Evolutionary conservation across 1,140 invertebrate species (phyloP), one percentile per base, ranked within the genome.

Genomic region (Drosophila gunungcola): DNA sequence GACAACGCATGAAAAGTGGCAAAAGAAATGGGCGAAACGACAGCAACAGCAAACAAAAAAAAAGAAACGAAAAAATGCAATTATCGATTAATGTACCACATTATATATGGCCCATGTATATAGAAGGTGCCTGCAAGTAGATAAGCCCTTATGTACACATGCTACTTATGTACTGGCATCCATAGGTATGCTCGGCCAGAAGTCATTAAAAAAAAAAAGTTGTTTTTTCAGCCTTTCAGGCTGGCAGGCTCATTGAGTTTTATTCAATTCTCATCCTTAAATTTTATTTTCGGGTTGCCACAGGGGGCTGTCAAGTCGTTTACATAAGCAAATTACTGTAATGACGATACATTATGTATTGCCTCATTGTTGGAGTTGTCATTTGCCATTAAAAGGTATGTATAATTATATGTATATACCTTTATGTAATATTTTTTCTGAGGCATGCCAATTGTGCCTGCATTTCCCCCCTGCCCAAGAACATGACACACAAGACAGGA

Each of bases 11-110:
- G 84, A 80, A 88, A 88, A 88, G 76, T 84, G 77, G 84, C 73
- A 89, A 89, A 85, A 89, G 80, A 89, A 89, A 89, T 89, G 85
- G 45, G 82, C 65, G 64, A 79, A 78, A 68, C n/a, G 10, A 48
- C 13, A 9, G 36, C 43, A 34, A 45, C n/a, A 60, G 21, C 13
- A 61, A n/a, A 38, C 29, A 38, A 60, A 58, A 64, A 46, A 46
- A 49, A 49, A 39, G 65, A 55, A 46, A 69, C 51, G 65, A 85
- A 86, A 86, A 78, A 78, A 78, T 89, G 80, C 84, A 89, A 89
- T 89, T 89, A 89, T 89, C 84, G 84, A 89, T 89, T 89, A 89
- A 89, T 89, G 85, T 84, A 73, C 77, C 84, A 89, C 84, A 90
- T 89, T 89, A 88, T 83, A 86, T 81, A 82, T 86, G 64, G 62